phyloP scores from a whole-genome alignment of 1,140 invertebrate species.

The Arctopsyche grandis region DNA sequence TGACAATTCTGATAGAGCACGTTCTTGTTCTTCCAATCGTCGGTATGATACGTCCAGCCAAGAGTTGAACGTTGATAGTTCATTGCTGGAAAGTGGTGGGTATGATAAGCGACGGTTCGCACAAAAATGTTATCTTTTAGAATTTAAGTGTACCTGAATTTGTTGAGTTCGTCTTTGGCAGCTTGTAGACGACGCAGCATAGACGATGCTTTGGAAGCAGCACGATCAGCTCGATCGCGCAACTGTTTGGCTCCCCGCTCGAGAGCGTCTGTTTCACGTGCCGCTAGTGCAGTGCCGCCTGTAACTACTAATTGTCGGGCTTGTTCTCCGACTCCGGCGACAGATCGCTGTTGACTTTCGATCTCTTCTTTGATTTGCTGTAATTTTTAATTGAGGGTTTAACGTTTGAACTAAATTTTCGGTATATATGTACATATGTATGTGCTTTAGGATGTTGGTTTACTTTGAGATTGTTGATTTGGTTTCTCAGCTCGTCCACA shows the following conservation, averaged over 20 bases:
- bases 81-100: constrained; percentile 66
- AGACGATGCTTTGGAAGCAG: constrained; percentile 80
- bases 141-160: constrained; percentile 76
- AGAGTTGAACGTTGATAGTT: constrained; percentile 81
- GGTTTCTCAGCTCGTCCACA: constrained; percentile 86
- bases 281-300: constrained; percentile 88
- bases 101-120: not conserved
- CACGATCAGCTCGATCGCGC: constrained; percentile 85
- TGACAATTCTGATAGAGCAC: constrained; percentile 82
- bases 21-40: constrained; percentile 85
- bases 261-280: constrained; percentile 84
- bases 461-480: constrained; percentile 90
- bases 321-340: constrained; percentile 90
- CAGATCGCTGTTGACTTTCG: constrained; percentile 84
- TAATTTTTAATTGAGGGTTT: constrained; percentile 52
- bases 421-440: constrained; percentile 2
- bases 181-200: constrained; percentile 79
- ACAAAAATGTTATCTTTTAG: not conserved
- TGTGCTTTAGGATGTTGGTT: constrained; percentile 23
- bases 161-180: constrained; percentile 87
- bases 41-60: constrained; percentile 87
- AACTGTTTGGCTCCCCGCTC: constrained; percentile 86
- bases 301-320: constrained; percentile 90
- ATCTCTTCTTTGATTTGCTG: constrained; percentile 93
- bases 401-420: not conserved